Percentiles rank a stretch among this genome's conserved stretches.
phyloP scores from a whole-genome alignment of 2,113 vertebrate species.

The Leptobrachium ailaonicum region DNA sequence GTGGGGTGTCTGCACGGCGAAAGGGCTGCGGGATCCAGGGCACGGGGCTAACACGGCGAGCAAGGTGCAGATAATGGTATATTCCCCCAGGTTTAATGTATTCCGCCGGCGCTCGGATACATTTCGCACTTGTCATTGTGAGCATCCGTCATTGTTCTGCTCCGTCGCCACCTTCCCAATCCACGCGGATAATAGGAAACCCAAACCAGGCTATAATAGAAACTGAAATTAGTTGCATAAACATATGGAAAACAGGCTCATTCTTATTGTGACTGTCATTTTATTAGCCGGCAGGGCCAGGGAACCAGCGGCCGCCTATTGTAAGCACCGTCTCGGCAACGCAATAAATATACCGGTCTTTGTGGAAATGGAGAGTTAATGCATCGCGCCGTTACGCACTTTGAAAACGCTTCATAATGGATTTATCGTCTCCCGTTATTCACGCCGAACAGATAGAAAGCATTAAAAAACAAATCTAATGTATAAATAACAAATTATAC shows the following conservation, averaged over 20 bases:
- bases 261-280: conserved; percentile 23
- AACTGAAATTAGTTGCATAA: conserved; percentile 61
- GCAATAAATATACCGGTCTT: no score
- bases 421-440: no score
- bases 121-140: conserved; percentile 30
- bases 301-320: no score
- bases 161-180: conserved; percentile 56
- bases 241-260: conserved; percentile 53
- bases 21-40: no score
- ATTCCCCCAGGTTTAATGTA: conserved; percentile 10
- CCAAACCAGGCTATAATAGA: conserved; percentile 56
- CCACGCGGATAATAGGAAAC: conserved; percentile 58
- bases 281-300: not conserved
- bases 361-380: no score
- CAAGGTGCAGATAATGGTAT: not conserved
- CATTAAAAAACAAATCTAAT: no score
- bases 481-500: no score
- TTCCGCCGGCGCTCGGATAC: conserved; percentile 16
- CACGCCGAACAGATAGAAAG: no score
- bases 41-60: not conserved
- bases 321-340: no score
- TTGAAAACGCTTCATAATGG: no score
- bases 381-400: no score
- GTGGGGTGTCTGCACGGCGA: no score
- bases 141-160: conserved; percentile 55